These are phyloP conservation scores for Rhinopomastus cyanomelas DNA, from an alignment of 2,113 vertebrate genomes.

Conservation along the genomic window DNA sequence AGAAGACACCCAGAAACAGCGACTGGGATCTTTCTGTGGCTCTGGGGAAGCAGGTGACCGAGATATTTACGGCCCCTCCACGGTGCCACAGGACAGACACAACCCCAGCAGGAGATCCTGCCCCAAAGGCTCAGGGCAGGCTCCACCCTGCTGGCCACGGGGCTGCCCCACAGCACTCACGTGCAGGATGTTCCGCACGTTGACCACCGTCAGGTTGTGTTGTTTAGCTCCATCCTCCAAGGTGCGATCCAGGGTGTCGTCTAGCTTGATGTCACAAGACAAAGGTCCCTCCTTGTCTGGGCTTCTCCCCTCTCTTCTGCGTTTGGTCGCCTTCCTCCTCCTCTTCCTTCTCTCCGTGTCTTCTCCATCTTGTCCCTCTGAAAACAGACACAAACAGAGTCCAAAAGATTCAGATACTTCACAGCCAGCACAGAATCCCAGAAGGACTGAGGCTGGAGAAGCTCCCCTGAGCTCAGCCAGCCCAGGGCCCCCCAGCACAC, in stretches of 20 bases:
- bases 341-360: slow-evolving; percentile 69
- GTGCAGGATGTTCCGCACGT: slow-evolving; percentile 92
- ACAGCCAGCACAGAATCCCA: not conserved
- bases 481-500: too few species aligned
- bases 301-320: slow-evolving; percentile 59
- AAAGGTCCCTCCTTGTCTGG: slow-evolving; percentile 31
- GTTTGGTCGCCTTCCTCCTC: slow-evolving; percentile 70
- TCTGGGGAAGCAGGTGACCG: not conserved
- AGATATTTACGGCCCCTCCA: not conserved
- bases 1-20: not conserved
- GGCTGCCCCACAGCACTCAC: slow-evolving; percentile 73
- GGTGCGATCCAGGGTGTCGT: slow-evolving; percentile 86
- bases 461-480: too few species aligned
- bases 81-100: rapidly evolving
- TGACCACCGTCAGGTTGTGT: slow-evolving; percentile 88
- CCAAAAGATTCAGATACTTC: not conserved
- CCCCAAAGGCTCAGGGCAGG: not conserved
- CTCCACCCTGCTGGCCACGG: not conserved
- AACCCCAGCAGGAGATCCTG: not conserved
- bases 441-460: too few species aligned
- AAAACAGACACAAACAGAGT: not conserved
- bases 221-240: slow-evolving; percentile 88
- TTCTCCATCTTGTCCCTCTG: slow-evolving; percentile 76
- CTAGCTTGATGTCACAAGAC: slow-evolving; percentile 79
- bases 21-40: not conserved